These are phyloP conservation scores for Trichogramma evanescens DNA, from an alignment of 2,888 invertebrate genomes.

Conservation along the genomic window DNA sequence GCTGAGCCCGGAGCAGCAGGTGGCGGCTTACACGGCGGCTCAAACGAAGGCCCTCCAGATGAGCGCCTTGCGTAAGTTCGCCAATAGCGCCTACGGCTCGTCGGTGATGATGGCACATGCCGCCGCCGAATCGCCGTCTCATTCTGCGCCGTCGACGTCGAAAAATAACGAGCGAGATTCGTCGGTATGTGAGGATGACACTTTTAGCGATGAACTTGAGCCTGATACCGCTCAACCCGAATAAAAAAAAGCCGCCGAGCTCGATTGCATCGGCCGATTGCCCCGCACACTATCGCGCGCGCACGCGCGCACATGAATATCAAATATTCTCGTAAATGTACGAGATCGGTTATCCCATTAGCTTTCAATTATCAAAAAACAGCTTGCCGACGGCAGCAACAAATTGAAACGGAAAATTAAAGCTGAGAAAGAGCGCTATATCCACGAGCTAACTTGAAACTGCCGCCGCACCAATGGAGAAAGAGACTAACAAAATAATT, in stretches of 20 bases:
- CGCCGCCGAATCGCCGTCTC: constrained; percentile 34
- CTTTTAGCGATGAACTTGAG: constrained; percentile 43
- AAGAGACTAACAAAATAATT: no score
- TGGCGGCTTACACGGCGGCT: constrained; percentile 58
- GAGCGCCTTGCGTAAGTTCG: constrained; percentile 55
- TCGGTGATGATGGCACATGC: constrained; percentile 41
- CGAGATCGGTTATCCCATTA: no score
- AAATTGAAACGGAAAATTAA: no score
- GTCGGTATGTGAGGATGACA: constrained; percentile 41
- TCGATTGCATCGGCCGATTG: no score
- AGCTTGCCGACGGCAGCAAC: no score
- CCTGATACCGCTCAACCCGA: constrained; percentile 41
- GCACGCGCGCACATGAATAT: no score
- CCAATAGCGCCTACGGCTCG: constrained; percentile 25
- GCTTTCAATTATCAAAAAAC: no score
- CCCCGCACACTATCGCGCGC: no score
- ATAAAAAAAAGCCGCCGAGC: constrained; percentile 22
- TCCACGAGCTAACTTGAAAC: no score
- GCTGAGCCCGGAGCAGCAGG: constrained; percentile 62
- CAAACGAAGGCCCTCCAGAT: constrained; percentile 74
- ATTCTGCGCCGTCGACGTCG: constrained; percentile 23
- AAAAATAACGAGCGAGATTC: constrained; percentile 23
- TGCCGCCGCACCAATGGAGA: no score
- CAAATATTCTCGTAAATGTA: no score
- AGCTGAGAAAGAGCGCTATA: no score